Evolutionary conservation across 2,113 vertebrate genomes (phyloP), one percentile per base, ranked within the genome.

Genomic region (Heterotis niloticus): DNA sequence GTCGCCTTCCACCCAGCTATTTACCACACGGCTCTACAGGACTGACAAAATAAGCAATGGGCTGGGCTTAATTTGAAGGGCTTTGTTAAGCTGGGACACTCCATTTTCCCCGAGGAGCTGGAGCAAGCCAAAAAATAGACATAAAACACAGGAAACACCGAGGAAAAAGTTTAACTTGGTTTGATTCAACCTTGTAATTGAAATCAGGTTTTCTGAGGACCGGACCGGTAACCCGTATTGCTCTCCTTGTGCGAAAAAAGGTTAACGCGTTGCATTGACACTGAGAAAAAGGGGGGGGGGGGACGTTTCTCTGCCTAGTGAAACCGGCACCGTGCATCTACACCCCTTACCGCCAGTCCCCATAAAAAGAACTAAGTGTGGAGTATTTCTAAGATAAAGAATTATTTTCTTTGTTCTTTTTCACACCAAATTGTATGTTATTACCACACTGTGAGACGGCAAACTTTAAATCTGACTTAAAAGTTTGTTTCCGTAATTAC

Each of bases 1-100:
- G 86, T 85, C 85, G 85, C 81, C 81, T 83, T 67, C 81, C 82
- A 83, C 83, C 78, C 64, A 28, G 54, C 81, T 92, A 91, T 91
- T 89, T 89, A 87, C 87, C 80, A 84, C 80, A 78, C 87, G 87
- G 85, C 83, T 84, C 86, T 80, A 83, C 86, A 85, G 84, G 67
- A 82, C 73, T 84, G 83, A 79, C 81, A 82, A 80, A 69, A n/a
- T 11, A 80, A 80, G 84, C 76, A 79, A 64, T 23, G 51, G 14
- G 18, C 71, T 77, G 69, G 78, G 34, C 70, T 65, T 70, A 54
- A 83, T 87, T 80, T 83, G 82, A 83, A 83, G 78, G 85, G 80
- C 81, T 87, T 88, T 86, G 86, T 90, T 84, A 87, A 85, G 81
- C 79, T 83, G 84, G 81, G 65, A 82, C 68, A 78, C 24, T 78